Evolutionary conservation across 2,888 invertebrate genomes (phyloP), one percentile per base, ranked within the genome.

Genomic region (Aleiodes testaceus): DNA sequence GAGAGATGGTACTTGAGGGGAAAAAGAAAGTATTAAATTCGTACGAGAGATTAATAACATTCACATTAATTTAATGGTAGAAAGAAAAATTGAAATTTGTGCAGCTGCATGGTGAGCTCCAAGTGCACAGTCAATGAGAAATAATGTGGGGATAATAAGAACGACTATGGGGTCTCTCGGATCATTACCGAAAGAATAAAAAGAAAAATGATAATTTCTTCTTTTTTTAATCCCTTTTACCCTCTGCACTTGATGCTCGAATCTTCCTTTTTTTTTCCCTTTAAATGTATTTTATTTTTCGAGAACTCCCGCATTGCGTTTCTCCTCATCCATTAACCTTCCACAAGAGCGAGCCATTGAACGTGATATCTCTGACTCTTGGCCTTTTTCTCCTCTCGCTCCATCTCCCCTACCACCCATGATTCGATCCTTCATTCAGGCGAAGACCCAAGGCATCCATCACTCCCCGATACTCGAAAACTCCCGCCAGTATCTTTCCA

Each of bases 401-500:
- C 47, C 7, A 9, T 47, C 47, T 16, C 47, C 12, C 12, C 16
- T 45, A 14, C 45, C 45, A 14, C 5, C 45, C 45, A 14, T 14
- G 12, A 12, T 14, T 12, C 16, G 36, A 47, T 47, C 16, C 47
- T 16, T 47, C 47, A 47, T 47, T 47, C 47, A 14, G 14, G 16
- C 47, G 9, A 36, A 36, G 9, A 36, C 36, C 16, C 16, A 47
- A 47, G 16, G 14, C 47, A 47, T 47, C 47, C 47, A 47, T 47
- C 47, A 14, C 47, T 47, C 47, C 47, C 7, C 16, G 14, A 47
- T 47, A 47, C 16, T n/a, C 47, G 47, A 47, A 16, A 53, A 36
- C 36, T 36, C 7, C 9, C 36, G 36, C 11, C 36, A 36, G 63
- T 72, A 68, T 72, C 69, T 72, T 69, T 74, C 72, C 69, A 53